A percentile compares a stretch with the other conserved stretches of the same genome.
These are phyloP conservation scores for Monopterus albus DNA, from an alignment of 2,113 vertebrate genomes.

Conservation along the genomic window DNA sequence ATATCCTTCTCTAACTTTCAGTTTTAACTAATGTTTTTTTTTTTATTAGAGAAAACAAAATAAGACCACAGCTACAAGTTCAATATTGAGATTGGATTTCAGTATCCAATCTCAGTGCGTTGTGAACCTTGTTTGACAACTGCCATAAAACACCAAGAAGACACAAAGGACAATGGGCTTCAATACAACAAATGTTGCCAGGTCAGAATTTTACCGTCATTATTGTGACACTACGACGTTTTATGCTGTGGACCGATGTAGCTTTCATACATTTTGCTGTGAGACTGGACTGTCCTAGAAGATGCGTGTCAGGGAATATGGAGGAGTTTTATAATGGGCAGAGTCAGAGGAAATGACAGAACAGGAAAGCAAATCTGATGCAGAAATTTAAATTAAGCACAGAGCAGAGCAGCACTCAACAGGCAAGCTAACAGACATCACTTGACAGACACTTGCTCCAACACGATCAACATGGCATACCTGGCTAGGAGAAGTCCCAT, in stretches of 20 bases:
- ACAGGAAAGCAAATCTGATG: conserved; percentile 33
- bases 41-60: no score
- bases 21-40: no score
- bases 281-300: no score
- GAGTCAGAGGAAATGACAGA: conserved; percentile 11
- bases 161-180: no score
- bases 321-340: conserved; percentile 38
- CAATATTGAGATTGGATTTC: not conserved
- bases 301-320: conserved; percentile 38
- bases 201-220: no score
- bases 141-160: no score
- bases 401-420: conserved; percentile 50
- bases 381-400: conserved; percentile 54
- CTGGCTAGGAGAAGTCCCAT: conserved; percentile 29
- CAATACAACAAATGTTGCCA: no score
- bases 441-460: conserved; percentile 13
- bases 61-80: not conserved
- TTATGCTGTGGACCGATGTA: no score
- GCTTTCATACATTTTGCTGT: no score
- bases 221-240: not conserved
- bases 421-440: conserved; percentile 50
- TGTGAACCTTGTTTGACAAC: no score
- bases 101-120: no score
- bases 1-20: not conserved
- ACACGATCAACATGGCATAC: conserved; percentile 1